These are phyloP conservation scores for Drosophila paulistorum DNA, from an alignment of 1,140 invertebrate species.

Conservation along the genomic window DNA sequence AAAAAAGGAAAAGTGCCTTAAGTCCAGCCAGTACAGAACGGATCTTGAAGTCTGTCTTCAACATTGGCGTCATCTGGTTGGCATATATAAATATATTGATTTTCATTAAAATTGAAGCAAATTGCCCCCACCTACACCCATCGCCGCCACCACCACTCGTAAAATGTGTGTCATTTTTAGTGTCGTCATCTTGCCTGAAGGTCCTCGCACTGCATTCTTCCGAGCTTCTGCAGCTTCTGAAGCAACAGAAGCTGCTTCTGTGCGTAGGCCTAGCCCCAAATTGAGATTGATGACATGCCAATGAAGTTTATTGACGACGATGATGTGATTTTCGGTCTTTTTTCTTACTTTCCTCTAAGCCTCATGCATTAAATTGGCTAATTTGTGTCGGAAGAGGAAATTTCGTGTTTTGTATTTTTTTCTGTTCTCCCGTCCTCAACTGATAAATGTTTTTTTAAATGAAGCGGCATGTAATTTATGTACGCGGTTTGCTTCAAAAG, in stretches of 20 bases:
- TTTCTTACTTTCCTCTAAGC: not conserved
- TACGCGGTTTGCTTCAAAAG: not conserved
- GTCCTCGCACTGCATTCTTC: not conserved
- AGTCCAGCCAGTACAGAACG: slow-evolving; percentile 38
- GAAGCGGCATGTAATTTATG: not conserved
- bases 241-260: not conserved
- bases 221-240: too few relatives aligned
- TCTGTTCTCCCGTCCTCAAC: not conserved
- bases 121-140: not conserved
- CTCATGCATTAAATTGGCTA: slow-evolving; percentile 10
- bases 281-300: slow-evolving; percentile 76
- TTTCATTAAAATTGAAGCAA: slow-evolving; percentile 50
- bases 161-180: slow-evolving; percentile 49
- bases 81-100: slow-evolving; percentile 69
- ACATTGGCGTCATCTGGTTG: slow-evolving; percentile 56
- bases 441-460: not conserved
- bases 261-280: slow-evolving; percentile 15
- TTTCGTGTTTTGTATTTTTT: slow-evolving; percentile 1
- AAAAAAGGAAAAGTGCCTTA: slow-evolving; percentile 62
- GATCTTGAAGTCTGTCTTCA: slow-evolving; percentile 2
- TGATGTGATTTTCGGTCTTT: slow-evolving; percentile 19
- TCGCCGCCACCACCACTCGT: slow-evolving; percentile 24
- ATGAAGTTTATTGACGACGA: slow-evolving; percentile 65
- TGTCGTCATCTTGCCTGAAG: slow-evolving; percentile 1
- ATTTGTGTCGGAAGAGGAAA: not conserved